Percentiles rank a stretch among this genome's conserved stretches.
These are phyloP conservation scores for Phocides pigmalion DNA, from an alignment of 1,140 invertebrate genomes.

Conservation along the genomic window DNA sequence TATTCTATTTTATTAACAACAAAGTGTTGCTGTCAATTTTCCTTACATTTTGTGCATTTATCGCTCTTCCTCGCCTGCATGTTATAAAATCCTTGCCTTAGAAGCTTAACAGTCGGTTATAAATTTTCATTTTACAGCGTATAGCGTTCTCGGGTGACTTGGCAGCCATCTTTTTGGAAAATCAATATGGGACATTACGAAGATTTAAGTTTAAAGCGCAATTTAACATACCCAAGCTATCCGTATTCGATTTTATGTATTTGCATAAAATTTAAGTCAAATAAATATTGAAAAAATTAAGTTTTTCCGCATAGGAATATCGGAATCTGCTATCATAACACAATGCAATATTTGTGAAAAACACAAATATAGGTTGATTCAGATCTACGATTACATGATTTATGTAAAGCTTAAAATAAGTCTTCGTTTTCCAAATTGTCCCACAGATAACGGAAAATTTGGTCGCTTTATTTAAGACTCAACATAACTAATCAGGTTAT, in stretches of 20 bases:
- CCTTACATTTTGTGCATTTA: constrained; percentile 13
- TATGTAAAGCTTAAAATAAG: no score
- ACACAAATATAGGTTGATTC: no score
- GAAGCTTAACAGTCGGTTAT: constrained; percentile 45
- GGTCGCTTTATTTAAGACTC: neutral
- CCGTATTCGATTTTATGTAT: no score
- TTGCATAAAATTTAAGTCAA: no score
- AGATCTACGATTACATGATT: no score
- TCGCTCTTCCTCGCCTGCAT: constrained; percentile 1
- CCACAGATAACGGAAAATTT: neutral
- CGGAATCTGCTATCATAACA: no score
- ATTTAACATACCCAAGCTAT: no score
- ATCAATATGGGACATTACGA: neutral
- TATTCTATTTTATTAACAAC: neutral
- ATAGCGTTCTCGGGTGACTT: constrained; percentile 47
- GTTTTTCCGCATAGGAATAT: no score
- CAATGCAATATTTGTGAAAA: no score
- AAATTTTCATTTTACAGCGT: constrained; percentile 57
- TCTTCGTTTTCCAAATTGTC: neutral
- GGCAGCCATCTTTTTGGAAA: neutral
- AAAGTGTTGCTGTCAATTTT: constrained; percentile 1
- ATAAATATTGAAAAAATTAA: no score
- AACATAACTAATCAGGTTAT: constrained; percentile 47
- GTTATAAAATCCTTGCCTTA: constrained; percentile 19
- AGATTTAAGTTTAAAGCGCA: neutral